Evolutionary conservation across 2,797 vertebrate genomes (phyloP).

Genomic region (Cheirogaleus major): DNA sequence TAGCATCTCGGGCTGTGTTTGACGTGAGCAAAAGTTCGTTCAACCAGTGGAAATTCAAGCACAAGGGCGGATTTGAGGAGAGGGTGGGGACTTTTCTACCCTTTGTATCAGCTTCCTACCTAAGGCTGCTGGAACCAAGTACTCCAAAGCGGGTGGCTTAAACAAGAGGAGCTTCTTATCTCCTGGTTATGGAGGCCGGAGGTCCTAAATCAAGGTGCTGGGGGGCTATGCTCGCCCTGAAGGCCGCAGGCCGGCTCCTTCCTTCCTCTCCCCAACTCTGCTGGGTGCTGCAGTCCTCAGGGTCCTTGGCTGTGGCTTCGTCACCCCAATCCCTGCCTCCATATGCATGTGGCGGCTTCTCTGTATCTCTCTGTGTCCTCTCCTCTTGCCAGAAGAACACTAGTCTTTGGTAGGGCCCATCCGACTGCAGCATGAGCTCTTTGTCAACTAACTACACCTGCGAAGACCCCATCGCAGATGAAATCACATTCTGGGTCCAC

Average conservation of each 20-base stretch:
- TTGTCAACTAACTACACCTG: neutral
- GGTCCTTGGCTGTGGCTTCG: accelerated
- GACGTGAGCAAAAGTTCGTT: too few species aligned
- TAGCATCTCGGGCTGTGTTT: neutral
- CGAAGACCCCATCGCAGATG: neutral
- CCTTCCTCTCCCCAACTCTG: neutral
- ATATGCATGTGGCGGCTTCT: neutral
- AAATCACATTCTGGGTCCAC: neutral
- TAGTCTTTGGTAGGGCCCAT: too few species aligned
- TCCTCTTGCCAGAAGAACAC: neutral
- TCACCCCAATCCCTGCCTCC: neutral
- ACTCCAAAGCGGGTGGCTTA: neutral
- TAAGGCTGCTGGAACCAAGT: neutral
- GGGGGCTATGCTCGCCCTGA: neutral
- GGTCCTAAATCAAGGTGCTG: neutral
- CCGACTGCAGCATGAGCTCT: neutral
- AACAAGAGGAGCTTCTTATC: neutral
- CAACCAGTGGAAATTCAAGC: neutral
- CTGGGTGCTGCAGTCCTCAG: too few species aligned
- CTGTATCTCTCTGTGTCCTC: neutral
- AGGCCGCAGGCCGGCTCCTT: neutral
- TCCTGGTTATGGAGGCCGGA: neutral
- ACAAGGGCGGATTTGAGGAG: neutral
- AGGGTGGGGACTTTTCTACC: neutral
- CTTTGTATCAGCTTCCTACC: neutral